Evolutionary conservation across 2,113 vertebrate genomes (phyloP), one percentile per base, ranked within the genome.

Genomic region (Nipponia nippon): DNA sequence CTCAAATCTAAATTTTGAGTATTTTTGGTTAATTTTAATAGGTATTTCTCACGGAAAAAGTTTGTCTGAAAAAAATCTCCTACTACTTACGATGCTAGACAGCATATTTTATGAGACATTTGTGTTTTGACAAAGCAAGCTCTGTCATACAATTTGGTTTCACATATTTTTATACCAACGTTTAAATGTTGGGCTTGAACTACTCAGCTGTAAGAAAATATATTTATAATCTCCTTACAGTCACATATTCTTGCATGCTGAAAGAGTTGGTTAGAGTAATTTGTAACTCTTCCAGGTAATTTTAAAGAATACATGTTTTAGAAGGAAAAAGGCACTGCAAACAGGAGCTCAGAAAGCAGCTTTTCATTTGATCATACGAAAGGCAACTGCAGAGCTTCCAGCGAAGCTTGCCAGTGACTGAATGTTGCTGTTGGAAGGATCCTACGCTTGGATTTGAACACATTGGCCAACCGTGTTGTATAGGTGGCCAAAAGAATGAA

Each of bases 51-150:
- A 20, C 13, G 53, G 23, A 15, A 80, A 90, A 93, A 52, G 29
- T 87, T 92, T 44, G 3, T 70, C 49, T 84, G 75, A 72, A 92
- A 78, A 86, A 47, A 77, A 83, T 88, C 85, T 92, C 71, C 84
- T 96, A 66, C 88, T 86, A 7, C 66, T 89, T 73, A 6, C 2
- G 29, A 95, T 90, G 87, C 95, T 78, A 97, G 94, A 93, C 95
- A 91, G 84, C 95, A 93, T 91, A 93, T 97, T 96, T 92, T 58
- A 84, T 79, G 88, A 97, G 94, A 94, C 96, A 96, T 93, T 95
- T 90, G 88, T 97, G 97, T 97, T 97, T 97, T 97, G 97, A 97
- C 95, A 97, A 95, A 97, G 92, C 88, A 73, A 81, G 72, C 59
- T 97, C 90, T 96, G 97, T 96, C 97, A 92, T 83, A 58, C 96